phyloP scores from a whole-genome alignment of 30 jellyfish, hydroid and myxozoan genomes.

The Aurelia sp. region DNA sequence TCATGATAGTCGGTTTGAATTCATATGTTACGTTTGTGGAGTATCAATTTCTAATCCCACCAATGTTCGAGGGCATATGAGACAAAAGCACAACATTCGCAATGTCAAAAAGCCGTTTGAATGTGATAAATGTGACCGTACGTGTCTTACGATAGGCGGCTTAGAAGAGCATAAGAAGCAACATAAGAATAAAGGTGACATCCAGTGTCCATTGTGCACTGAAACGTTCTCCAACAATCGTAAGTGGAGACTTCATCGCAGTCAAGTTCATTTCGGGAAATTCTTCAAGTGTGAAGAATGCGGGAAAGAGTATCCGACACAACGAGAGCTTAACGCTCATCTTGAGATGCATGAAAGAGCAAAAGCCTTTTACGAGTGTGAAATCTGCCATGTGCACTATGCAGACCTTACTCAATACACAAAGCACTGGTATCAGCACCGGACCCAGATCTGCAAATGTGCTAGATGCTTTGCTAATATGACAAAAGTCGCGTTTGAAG shows the following conservation, averaged over 20 bases:
- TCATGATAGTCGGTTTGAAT: conserved; percentile 16
- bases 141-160: conserved; percentile 25
- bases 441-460: not conserved
- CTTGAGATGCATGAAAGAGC: not conserved
- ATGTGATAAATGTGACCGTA: conserved; percentile 22
- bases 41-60: not conserved
- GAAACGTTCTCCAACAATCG: conserved; percentile 10
- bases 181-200: not conserved
- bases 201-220: conserved; percentile 1
- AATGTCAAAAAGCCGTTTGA: not conserved
- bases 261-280: not conserved
- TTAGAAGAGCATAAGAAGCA: conserved; percentile 10
- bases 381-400: conserved; percentile 4
- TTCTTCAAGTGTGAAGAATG: conserved; percentile 7
- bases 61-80: conserved; percentile 11
- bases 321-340: not conserved
- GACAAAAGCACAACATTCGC: conserved; percentile 3
- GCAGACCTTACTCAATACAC: not conserved
- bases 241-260: not conserved
- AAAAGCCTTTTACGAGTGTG: not conserved
- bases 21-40: conserved; percentile 16
- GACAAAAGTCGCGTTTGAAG: not conserved
- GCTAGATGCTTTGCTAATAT: not conserved
- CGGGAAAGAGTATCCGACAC: not conserved
- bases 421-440: conserved; percentile 17